Conservation (phyloP, 2,113 vertebrate genomes). For the Clarias magur region DNA sequence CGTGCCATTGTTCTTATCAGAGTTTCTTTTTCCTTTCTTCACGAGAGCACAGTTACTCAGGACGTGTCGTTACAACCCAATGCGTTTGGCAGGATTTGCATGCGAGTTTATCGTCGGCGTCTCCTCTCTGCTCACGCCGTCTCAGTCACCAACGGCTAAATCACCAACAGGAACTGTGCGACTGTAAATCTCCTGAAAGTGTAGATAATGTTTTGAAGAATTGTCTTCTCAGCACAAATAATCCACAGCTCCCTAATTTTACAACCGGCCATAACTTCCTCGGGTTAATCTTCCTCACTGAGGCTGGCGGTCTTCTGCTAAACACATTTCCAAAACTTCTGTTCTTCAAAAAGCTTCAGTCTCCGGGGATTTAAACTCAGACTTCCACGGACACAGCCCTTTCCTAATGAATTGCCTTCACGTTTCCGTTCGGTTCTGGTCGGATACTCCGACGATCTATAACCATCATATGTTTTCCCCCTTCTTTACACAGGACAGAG, state of each 20-base stretch:
- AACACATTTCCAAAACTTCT: not conserved
- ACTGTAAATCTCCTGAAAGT: not conserved
- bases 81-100: not conserved
- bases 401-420: not conserved
- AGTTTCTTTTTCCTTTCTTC: not conserved
- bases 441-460: not conserved
- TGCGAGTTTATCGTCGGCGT: not conserved
- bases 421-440: too few relatives aligned
- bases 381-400: not conserved
- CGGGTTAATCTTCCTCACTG: not conserved
- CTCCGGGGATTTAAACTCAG: not conserved
- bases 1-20: not conserved
- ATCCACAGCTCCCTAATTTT: not conserved
- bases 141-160: not conserved
- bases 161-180: not conserved
- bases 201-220: not conserved
- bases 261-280: not conserved
- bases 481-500: not conserved
- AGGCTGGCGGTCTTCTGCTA: not conserved
- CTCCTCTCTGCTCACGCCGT: not conserved
- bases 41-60: not conserved
- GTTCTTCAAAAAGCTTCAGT: not conserved
- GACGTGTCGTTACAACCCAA: not conserved
- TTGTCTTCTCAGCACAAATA: not conserved
- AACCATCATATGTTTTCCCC: not conserved